Percentiles rank a stretch among this genome's conserved stretches.
These are phyloP conservation scores for Sphaerodactylus townsendi DNA, from an alignment of 2,113 vertebrate genomes.

Conservation along the genomic window DNA sequence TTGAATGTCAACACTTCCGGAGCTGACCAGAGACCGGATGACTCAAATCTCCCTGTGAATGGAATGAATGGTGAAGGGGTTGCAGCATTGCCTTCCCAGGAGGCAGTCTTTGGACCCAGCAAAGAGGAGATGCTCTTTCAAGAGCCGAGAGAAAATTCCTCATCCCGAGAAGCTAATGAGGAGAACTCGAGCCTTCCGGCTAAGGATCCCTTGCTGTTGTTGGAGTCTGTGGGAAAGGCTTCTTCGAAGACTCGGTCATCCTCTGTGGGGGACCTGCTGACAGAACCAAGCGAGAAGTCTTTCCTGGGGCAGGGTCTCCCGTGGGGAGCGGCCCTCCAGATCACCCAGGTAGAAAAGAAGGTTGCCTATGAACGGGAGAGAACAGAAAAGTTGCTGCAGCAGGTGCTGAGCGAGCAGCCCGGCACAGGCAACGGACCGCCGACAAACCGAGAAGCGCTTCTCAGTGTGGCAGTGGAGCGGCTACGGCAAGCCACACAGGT, in stretches of 20 bases:
- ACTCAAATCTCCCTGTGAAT: constrained; percentile 43
- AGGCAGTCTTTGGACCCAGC: constrained; percentile 41
- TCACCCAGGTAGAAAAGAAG: constrained; percentile 81
- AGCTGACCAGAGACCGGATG: constrained; percentile 4
- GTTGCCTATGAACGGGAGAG: constrained; percentile 82
- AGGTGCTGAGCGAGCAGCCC: constrained; percentile 61
- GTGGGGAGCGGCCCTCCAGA: constrained; percentile 45
- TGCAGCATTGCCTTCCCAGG: constrained; percentile 22
- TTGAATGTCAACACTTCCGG: constrained; percentile 6
- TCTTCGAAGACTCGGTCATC: constrained; percentile 70
- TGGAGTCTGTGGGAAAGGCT: constrained; percentile 30
- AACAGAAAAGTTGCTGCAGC: constrained; percentile 80
- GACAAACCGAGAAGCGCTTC: constrained; percentile 72
- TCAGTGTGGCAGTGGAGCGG: constrained; percentile 87
- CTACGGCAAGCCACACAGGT: constrained; percentile 86
- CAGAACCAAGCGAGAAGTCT: constrained; percentile 45
- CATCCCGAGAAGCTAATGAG: constrained; percentile 14
- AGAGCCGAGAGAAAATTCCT: constrained; percentile 20
- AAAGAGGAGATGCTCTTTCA: constrained; percentile 22
- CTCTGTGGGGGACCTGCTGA: constrained; percentile 84
- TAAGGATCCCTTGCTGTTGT: constrained; percentile 2
- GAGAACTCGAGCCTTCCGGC: constrained; percentile 13
- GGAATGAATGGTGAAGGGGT: constrained; percentile 39
- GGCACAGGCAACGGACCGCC: constrained; percentile 58
- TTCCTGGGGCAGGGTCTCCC: constrained; percentile 6